Conservation (phyloP, 2,888 invertebrate species). For the Drosophila robusta region DNA sequence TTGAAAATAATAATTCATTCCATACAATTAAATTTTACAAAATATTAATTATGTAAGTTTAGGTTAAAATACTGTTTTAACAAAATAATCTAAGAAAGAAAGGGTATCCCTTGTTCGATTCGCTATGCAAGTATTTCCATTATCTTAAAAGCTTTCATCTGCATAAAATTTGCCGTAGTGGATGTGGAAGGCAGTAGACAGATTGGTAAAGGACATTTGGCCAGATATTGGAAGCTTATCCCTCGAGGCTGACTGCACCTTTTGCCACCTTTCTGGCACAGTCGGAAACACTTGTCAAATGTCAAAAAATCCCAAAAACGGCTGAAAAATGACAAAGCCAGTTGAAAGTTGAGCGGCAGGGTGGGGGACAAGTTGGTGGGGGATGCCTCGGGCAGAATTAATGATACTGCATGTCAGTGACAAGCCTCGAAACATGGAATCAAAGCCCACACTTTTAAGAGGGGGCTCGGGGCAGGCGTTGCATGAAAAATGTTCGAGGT, state of each 20-base stretch:
- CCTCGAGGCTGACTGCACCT: slow-evolving; percentile 39
- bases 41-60: too few species aligned
- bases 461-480: slow-evolving; percentile 13
- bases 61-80: too few species aligned
- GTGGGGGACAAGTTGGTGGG: background rate
- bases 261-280: slow-evolving; percentile 67
- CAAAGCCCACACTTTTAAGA: slow-evolving; percentile 58
- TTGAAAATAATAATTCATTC: too few species aligned
- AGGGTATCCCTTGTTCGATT: background rate
- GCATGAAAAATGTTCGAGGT: slow-evolving; percentile 77
- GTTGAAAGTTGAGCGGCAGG: slow-evolving; percentile 28
- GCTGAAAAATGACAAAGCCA: slow-evolving; percentile 73
- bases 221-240: slow-evolving; percentile 6
- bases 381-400: slow-evolving; percentile 66
- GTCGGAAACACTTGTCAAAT: slow-evolving; percentile 74
- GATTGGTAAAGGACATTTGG: slow-evolving; percentile 35
- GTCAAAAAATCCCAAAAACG: slow-evolving; percentile 67
- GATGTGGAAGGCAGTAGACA: slow-evolving; percentile 29
- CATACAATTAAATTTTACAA: too few species aligned
- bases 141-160: slow-evolving; percentile 40
- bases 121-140: background rate
- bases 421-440: slow-evolving; percentile 81
- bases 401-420: slow-evolving; percentile 82
- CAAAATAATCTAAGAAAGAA: too few species aligned
- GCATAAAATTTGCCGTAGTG: slow-evolving; percentile 34